Evolutionary conservation across 2,888 invertebrate genomes (phyloP).

Genomic region (Tipula helvola): DNA sequence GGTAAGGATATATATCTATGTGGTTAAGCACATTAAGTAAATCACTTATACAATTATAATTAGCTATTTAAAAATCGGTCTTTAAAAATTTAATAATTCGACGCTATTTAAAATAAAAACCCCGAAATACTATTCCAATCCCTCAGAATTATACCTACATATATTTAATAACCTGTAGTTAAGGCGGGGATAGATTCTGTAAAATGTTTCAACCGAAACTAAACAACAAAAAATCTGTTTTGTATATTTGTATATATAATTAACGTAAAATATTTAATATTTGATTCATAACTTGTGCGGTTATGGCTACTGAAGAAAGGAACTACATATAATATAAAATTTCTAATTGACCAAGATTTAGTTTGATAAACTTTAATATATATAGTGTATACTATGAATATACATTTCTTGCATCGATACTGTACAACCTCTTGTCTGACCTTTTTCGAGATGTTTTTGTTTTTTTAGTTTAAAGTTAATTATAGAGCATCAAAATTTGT

Average conservation of each 20-base stretch:
- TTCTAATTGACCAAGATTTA: background rate
- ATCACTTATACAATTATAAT: background rate
- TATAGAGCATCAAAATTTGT: background rate
- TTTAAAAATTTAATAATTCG: background rate
- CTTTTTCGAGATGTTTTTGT: background rate
- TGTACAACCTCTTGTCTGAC: background rate
- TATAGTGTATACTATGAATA: background rate
- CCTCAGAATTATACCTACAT: background rate
- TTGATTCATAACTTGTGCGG: background rate
- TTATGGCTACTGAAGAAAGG: background rate
- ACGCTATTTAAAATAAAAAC: background rate
- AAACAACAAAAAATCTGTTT: background rate
- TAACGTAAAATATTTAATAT: background rate
- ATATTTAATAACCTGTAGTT: background rate
- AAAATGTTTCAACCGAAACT: background rate
- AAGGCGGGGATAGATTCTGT: background rate
- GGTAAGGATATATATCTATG: background rate
- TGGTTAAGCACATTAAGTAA: background rate
- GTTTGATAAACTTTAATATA: background rate
- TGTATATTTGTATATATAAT: background rate
- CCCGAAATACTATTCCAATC: background rate
- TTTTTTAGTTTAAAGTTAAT: background rate
- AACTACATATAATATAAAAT: background rate
- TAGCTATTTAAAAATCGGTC: background rate
- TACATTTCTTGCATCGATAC: background rate